Conservation (phyloP, 2,888 invertebrate species). For the Chamaedrilus cognettii region DNA sequence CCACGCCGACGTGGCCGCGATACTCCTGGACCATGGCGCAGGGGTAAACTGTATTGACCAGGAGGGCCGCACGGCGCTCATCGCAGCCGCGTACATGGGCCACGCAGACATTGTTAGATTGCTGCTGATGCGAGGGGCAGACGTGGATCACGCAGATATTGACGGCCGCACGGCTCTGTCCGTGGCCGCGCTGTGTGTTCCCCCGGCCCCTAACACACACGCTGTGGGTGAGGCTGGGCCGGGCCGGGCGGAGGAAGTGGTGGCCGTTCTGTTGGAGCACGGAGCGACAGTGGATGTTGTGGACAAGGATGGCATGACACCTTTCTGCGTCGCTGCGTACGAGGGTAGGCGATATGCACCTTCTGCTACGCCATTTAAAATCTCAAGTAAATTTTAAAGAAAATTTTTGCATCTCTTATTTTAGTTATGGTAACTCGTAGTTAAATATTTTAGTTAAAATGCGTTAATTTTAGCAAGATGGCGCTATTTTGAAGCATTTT, state of each 20-base stretch:
- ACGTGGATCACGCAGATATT: constrained; percentile 72
- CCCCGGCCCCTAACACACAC: constrained; percentile 62
- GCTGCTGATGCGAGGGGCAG: constrained; percentile 63
- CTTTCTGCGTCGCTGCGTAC: constrained; percentile 57
- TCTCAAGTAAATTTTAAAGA: no score
- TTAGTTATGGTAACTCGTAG: no score
- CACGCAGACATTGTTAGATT: constrained; percentile 56
- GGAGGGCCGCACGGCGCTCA: constrained; percentile 62
- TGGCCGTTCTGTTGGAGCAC: constrained; percentile 53
- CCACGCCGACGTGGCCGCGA: constrained; percentile 64
- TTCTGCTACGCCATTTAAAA: no score
- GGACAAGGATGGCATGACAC: constrained; percentile 59
- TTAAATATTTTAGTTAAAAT: no score
- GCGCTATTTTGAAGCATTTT: no score
- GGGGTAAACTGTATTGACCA: constrained; percentile 61
- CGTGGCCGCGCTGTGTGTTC: constrained; percentile 58
- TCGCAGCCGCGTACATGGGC: constrained; percentile 78
- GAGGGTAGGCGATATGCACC: constrained; percentile 67
- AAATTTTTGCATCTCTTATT: no score
- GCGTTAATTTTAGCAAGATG: no score
- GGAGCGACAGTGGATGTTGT: constrained; percentile 56
- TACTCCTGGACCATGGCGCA: constrained; percentile 64
- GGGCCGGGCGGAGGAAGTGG: constrained; percentile 43
- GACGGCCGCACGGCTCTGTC: constrained; percentile 91
- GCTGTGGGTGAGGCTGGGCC: constrained; percentile 40